Evolutionary conservation across 2,888 invertebrate genomes (phyloP).

Genomic region (Charanyca ferruginea): DNA sequence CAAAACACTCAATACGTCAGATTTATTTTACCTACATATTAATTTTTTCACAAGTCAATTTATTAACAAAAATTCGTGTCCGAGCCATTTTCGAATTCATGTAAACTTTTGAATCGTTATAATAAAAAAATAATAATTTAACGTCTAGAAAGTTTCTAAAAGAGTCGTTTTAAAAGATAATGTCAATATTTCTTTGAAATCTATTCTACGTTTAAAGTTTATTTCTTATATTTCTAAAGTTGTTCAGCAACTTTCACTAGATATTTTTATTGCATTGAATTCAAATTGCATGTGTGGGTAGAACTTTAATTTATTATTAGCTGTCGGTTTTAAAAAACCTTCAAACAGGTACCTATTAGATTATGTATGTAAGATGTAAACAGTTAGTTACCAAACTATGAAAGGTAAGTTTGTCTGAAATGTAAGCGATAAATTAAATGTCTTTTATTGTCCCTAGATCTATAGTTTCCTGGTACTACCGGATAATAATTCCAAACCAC

Average conservation of each 20-base stretch:
- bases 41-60: conserved; percentile 24
- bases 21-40: conserved; percentile 4
- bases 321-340: not conserved
- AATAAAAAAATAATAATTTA: conserved; percentile 32
- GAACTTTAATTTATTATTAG: conserved; percentile 8
- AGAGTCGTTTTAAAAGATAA: conserved; percentile 28
- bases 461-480: too few species aligned
- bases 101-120: conserved; percentile 6
- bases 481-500: too few species aligned
- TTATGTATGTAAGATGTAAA: too few species aligned
- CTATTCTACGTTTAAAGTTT: conserved; percentile 39
- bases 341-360: too few species aligned
- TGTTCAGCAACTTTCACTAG: conserved; percentile 33
- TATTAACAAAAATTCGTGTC: conserved; percentile 9
- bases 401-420: too few species aligned
- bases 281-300: not conserved
- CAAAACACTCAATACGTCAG: conserved; percentile 1
- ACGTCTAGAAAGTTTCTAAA: conserved; percentile 49
- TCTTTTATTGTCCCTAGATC: too few species aligned
- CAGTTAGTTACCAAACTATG: not conserved
- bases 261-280: conserved; percentile 2
- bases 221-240: conserved; percentile 29
- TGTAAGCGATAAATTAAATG: too few species aligned
- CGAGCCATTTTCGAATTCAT: conserved; percentile 19
- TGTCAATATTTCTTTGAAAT: conserved; percentile 44